Evolutionary conservation across 2,797 vertebrate genomes (phyloP).

Genomic region (Acanthis flammea): DNA sequence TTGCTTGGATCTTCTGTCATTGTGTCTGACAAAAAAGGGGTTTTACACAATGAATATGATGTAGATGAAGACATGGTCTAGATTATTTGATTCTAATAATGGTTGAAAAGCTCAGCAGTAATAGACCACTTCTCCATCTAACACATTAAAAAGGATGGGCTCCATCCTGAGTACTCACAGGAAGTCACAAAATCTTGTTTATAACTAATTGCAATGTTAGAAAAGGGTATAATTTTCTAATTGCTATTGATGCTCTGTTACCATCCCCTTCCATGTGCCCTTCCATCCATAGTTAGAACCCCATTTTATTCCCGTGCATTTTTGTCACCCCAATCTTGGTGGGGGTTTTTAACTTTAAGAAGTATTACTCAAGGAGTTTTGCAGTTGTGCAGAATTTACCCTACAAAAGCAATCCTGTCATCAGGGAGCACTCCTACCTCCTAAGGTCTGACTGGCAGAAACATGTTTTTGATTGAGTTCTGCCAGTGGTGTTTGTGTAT

Average conservation of each 20-base stretch:
- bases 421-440: background rate
- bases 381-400: slow-evolving; percentile 7
- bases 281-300: background rate
- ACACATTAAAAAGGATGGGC: background rate
- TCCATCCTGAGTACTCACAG: background rate
- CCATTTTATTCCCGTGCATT: background rate
- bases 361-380: background rate
- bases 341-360: background rate
- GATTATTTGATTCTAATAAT: background rate
- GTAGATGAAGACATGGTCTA: background rate
- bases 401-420: background rate
- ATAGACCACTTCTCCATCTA: background rate
- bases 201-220: background rate
- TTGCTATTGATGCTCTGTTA: background rate
- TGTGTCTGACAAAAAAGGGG: background rate
- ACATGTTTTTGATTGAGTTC: slow-evolving; percentile 56
- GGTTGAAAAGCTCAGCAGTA: background rate
- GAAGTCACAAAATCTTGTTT: background rate
- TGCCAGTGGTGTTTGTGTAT: slow-evolving; percentile 59
- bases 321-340: background rate
- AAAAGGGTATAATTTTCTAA: background rate
- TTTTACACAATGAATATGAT: background rate
- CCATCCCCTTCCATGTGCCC: background rate
- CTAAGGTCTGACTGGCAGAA: slow-evolving; percentile 63
- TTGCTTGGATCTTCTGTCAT: background rate